phyloP scores from a whole-genome alignment of 2,888 invertebrate genomes.

The Darwinula stevensoni region DNA sequence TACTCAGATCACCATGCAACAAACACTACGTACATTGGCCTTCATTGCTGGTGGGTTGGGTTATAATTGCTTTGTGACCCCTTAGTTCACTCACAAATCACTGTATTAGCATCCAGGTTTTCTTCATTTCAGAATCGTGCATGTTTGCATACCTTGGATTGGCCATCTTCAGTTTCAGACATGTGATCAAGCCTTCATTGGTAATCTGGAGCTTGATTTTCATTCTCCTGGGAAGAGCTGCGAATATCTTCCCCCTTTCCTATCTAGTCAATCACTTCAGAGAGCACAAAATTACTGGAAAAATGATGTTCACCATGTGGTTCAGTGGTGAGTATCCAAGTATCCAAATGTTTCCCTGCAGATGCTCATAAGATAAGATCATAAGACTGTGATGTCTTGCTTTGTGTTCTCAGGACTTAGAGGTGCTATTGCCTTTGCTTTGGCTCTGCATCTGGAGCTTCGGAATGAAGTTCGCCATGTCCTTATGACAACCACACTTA shows the following conservation, averaged over 20 bases:
- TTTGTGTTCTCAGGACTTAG: conserved; percentile 43
- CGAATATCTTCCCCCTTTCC: conserved; percentile 86
- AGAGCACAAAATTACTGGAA: conserved; percentile 85
- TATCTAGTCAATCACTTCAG: conserved; percentile 78
- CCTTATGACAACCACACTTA: conserved; percentile 89
- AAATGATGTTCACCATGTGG: conserved; percentile 99
- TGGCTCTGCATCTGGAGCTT: conserved; percentile 78
- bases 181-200: conserved; percentile 45
- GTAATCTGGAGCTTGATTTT: conserved; percentile 82
- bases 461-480: conserved; percentile 82
- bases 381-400: too few relatives aligned
- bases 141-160: conserved; percentile 93
- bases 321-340: conserved; percentile 40
- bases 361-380: conserved; percentile 25
- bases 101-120: conserved; percentile 1
- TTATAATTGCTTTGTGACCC: too few relatives aligned
- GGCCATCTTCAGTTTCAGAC: conserved; percentile 76
- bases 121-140: conserved; percentile 45
- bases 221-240: conserved; percentile 70
- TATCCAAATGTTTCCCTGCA: conserved; percentile 6
- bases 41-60: conserved; percentile 46
- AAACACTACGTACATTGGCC: conserved; percentile 84
- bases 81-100: neutral
- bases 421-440: conserved; percentile 90
- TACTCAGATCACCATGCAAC: conserved; percentile 97